Evolutionary conservation across 2,113 vertebrate genomes (phyloP).

Genomic region (Microcebus griseorufus): DNA sequence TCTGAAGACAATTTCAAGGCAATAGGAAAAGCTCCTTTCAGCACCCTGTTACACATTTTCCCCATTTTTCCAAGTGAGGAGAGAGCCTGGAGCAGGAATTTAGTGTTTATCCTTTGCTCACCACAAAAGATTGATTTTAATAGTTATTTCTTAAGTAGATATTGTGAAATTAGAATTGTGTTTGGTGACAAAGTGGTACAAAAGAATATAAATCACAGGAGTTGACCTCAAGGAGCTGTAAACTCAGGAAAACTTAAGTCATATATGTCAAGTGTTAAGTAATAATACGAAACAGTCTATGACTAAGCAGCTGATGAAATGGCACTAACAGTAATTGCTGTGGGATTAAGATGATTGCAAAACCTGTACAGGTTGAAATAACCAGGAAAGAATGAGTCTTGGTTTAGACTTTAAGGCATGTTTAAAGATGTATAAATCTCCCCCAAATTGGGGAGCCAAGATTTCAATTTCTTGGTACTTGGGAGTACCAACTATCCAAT

Average conservation of each 20-base stretch:
- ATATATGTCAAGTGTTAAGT: not conserved
- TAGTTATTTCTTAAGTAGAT: not conserved
- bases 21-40: not conserved
- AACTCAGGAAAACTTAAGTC: not conserved
- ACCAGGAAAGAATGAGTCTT: not conserved
- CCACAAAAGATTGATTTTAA: not conserved
- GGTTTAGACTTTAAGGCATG: not conserved
- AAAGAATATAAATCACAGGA: not conserved
- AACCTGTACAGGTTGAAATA: not conserved
- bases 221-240: not conserved
- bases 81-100: not conserved
- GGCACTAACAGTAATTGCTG: not conserved
- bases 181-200: not conserved
- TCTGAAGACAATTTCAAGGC: not conserved
- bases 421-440: not conserved
- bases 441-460: not conserved
- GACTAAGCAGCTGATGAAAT: slow-evolving; percentile 1
- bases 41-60: not conserved
- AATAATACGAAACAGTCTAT: not conserved
- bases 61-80: not conserved
- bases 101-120: not conserved
- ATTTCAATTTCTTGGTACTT: not conserved
- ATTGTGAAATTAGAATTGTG: not conserved
- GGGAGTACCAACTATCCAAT: not conserved
- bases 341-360: slow-evolving; percentile 11